Conservation (phyloP, 2,797 vertebrate genomes). For the Pangasius sanitwongsei region DNA sequence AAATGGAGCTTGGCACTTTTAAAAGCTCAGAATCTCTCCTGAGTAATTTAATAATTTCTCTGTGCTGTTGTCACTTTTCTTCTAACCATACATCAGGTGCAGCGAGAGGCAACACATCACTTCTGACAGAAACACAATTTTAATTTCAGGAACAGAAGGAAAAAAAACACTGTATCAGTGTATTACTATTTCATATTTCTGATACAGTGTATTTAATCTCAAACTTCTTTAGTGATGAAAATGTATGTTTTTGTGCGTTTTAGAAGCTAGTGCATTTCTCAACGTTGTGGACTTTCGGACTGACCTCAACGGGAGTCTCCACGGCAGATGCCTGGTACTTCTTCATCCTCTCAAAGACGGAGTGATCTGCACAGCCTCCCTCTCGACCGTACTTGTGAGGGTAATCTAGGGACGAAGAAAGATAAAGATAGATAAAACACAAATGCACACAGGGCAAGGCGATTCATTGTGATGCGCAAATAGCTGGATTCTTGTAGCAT, state of each 20-base stretch:
- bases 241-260: background rate
- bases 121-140: constrained; percentile 17
- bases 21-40: background rate
- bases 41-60: background rate
- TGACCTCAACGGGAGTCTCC: constrained; percentile 79
- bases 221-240: background rate
- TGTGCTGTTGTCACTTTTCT: background rate
- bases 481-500: background rate
- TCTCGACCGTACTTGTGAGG: constrained; percentile 94
- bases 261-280: background rate
- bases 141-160: background rate
- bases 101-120: background rate
- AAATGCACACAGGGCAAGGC: background rate
- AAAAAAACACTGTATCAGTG: background rate
- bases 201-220: background rate
- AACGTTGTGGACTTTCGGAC: constrained; percentile 16
- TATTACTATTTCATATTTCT: background rate
- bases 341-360: constrained; percentile 93
- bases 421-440: background rate
- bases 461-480: background rate
- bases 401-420: constrained; percentile 78
- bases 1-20: background rate
- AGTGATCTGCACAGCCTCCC: constrained; percentile 93
- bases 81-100: background rate
- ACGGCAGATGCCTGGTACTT: constrained; percentile 86